phyloP scores from a whole-genome alignment of 2,113 vertebrate species.

The Mormyrus lacerda region DNA sequence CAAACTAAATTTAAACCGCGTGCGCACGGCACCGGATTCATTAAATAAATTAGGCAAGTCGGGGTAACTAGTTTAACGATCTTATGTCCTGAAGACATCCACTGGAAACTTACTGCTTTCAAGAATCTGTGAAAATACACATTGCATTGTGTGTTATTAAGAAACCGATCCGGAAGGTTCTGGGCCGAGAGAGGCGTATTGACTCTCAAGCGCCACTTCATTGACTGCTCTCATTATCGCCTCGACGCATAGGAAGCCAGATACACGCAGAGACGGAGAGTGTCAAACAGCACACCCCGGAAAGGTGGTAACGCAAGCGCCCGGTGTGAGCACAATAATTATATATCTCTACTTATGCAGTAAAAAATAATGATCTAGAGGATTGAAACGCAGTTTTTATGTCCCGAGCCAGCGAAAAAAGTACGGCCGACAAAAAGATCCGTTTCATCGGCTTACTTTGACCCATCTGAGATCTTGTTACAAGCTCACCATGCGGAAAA shows the following conservation, averaged over 20 bases:
- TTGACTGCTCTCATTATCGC: slow-evolving; percentile 8
- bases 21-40: background rate
- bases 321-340: background rate
- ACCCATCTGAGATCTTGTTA: background rate
- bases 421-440: background rate
- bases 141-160: slow-evolving; percentile 1
- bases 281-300: background rate
- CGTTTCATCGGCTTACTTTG: background rate
- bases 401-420: background rate
- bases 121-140: slow-evolving; percentile 12
- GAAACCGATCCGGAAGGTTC: background rate
- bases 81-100: background rate
- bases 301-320: background rate
- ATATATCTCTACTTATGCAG: background rate
- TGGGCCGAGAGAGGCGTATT: background rate
- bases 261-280: background rate
- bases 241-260: background rate
- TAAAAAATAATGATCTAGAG: background rate
- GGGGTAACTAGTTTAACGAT: background rate
- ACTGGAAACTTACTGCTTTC: background rate
- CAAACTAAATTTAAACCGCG: background rate
- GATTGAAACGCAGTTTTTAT: background rate
- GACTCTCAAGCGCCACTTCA: background rate
- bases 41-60: background rate
- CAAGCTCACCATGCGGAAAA: background rate